These are phyloP conservation scores for Collichthys lucidus DNA, from an alignment of 2,113 vertebrate genomes.

Conservation along the genomic window DNA sequence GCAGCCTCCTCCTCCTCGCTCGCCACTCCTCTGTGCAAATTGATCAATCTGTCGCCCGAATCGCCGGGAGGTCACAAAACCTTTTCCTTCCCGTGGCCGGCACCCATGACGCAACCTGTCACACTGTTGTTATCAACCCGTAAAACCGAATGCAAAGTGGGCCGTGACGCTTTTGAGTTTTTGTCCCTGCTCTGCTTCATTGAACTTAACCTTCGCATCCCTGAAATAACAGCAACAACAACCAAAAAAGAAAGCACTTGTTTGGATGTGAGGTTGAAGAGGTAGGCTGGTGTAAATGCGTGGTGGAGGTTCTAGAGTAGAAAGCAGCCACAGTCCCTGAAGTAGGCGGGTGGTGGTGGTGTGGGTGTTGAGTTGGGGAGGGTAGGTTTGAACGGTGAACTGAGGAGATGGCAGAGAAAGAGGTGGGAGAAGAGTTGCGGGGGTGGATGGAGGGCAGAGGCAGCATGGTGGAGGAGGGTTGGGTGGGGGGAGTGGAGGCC, in stretches of 20 bases:
- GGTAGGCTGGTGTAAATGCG: conserved; percentile 13
- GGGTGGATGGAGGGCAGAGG: conserved; percentile 50
- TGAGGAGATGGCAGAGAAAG: conserved; percentile 13
- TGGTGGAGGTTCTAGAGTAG: conserved; percentile 24
- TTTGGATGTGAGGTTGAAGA: conserved; percentile 9
- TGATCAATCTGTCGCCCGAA: conserved; percentile 36
- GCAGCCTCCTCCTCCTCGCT: neutral
- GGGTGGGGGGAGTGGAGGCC: conserved; percentile 36
- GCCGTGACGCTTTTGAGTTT: neutral
- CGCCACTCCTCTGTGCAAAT: conserved; percentile 5
- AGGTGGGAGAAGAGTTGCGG: conserved; percentile 37
- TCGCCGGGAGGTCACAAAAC: neutral
- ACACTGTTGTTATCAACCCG: neutral
- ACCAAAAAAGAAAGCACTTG: neutral
- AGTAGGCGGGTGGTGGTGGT: conserved; percentile 35
- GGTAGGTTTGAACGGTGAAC: conserved; percentile 13
- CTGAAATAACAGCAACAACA: neutral
- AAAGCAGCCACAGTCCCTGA: conserved; percentile 21
- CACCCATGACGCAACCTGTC: conserved; percentile 12
- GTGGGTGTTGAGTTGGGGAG: conserved; percentile 37
- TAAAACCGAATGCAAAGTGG: neutral
- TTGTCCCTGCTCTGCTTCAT: neutral
- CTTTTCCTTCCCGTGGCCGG: neutral
- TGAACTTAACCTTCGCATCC: neutral
- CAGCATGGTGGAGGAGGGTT: neutral